Evolutionary conservation across 2,113 vertebrate species (phyloP).

Genomic region (Neodon shergylaensis): DNA sequence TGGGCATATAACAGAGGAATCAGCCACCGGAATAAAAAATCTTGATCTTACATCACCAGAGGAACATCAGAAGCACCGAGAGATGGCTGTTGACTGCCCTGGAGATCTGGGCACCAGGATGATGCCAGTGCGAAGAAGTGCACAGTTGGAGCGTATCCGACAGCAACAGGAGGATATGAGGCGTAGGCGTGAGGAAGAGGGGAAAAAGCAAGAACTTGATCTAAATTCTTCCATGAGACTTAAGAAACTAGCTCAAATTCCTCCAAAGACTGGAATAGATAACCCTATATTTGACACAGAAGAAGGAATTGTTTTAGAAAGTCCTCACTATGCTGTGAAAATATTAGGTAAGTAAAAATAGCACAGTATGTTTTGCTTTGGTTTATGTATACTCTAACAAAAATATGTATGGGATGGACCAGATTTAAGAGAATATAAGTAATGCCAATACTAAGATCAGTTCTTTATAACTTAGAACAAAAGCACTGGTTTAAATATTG

Average conservation of each 20-base stretch:
- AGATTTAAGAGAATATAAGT: neutral
- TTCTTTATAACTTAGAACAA: conserved; percentile 12
- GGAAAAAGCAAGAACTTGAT: conserved; percentile 92
- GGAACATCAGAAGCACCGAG: conserved; percentile 89
- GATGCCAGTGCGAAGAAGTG: conserved; percentile 88
- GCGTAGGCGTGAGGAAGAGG: conserved; percentile 90
- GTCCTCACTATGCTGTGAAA: conserved; percentile 88
- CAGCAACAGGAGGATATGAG: conserved; percentile 95
- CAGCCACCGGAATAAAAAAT: conserved; percentile 89
- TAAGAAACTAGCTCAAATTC: conserved; percentile 93
- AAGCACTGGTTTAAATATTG: neutral
- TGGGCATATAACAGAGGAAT: conserved; percentile 92
- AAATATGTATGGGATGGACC: neutral
- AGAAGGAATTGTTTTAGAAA: conserved; percentile 88
- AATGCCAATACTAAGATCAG: neutral
- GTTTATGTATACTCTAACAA: conserved; percentile 31
- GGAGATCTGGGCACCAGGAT: conserved; percentile 95
- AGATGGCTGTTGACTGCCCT: conserved; percentile 96
- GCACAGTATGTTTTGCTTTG: conserved; percentile 15
- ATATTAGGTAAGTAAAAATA: conserved; percentile 85
- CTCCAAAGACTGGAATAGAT: conserved; percentile 95
- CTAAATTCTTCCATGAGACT: conserved; percentile 94
- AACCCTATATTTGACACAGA: conserved; percentile 96
- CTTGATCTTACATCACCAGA: conserved; percentile 86
- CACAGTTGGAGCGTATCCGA: conserved; percentile 93